These are phyloP conservation scores for Spheniscus mendiculus DNA, from an alignment of 2,113 vertebrate species.

Conservation along the genomic window DNA sequence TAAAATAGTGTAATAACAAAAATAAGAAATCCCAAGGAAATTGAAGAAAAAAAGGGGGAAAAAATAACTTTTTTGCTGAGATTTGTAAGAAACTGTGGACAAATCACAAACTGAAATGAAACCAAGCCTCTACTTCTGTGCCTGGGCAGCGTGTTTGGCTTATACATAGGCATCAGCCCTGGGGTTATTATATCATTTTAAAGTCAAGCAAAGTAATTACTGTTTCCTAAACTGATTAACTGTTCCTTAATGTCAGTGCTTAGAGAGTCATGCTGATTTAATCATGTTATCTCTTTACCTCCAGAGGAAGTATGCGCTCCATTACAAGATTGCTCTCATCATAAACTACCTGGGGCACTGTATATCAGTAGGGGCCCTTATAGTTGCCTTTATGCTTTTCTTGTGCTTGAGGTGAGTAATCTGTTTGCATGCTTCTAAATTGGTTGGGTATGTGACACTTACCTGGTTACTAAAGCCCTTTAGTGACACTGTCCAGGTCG, in stretches of 20 bases:
- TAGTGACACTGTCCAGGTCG: fast-evolving
- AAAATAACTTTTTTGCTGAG: neutral
- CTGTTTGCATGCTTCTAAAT: constrained; percentile 33
- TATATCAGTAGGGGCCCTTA: constrained; percentile 90
- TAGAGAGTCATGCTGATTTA: constrained; percentile 51
- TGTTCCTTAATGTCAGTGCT: constrained; percentile 36
- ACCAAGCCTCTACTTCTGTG: neutral
- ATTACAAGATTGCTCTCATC: constrained; percentile 93
- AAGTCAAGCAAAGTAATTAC: constrained; percentile 6
- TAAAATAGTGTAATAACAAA: neutral
- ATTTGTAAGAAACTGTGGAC: neutral
- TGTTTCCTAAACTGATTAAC: constrained; percentile 57
- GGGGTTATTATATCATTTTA: neutral
- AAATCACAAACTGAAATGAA: neutral
- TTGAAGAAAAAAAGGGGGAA: fast-evolving
- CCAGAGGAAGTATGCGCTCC: constrained; percentile 90
- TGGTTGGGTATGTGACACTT: neutral
- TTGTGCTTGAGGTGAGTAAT: constrained; percentile 91
- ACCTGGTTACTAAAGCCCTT: neutral
- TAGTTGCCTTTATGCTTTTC: constrained; percentile 95
- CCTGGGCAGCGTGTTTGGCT: neutral
- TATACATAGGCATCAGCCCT: neutral
- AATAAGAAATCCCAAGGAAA: neutral
- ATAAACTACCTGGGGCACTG: constrained; percentile 99
- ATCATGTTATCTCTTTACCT: constrained; percentile 69